Base-by-base conservation (phyloP, 2,797 vertebrate genomes). In the Okamejei kenojei region DNA sequence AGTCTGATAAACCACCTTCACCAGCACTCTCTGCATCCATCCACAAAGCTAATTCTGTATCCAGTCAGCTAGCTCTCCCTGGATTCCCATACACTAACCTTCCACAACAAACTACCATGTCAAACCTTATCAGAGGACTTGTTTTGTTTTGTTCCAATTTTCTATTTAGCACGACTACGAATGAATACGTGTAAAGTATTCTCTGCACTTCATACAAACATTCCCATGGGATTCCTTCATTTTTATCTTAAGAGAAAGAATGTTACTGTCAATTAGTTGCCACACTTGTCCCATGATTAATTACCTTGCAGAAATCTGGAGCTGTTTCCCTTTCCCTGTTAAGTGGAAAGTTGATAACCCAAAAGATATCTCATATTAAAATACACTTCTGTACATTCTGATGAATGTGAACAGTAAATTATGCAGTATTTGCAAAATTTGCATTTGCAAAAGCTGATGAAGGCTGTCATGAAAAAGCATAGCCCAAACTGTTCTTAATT, bases 261-360 rank as follows among this genome's bases (percentile, higher is more conserved):
- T 88, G 32, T 88, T 68, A 68, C 84, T 88, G n/a, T 88, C 84
- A 88, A 35, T 68, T 88, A 88, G 61, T 65, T 88, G 58, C 65
- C 65, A 65, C 63, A 88, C n/a, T 68, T 35, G n/a, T 21, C n/a
- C 35, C 8, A 23, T 68, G 84, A 88, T 88, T 35, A 88, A 88
- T 88, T 68, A 65, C 63, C 84, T 88, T 88, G 84, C 61, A 68
- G 61, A 88, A 88, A 88, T 15, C 19, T 88, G 17, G 6, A 88
- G 84, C 61, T 88, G 19, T 88, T 86, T 73, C 68, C 84, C 84
- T 88, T 68, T 88, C n/a, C 61, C 65, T 88, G 84, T 68, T 65
- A 21, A 68, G 61, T 32, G 65, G 84, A 88, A 88, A 19, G 7
- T 61, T 88, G 63, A 88, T 88, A 88, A 88, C 63, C 17, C 84